These are phyloP conservation scores for Brienomyrus brachyistius DNA, from an alignment of 2,113 vertebrate genomes.

Conservation along the genomic window DNA sequence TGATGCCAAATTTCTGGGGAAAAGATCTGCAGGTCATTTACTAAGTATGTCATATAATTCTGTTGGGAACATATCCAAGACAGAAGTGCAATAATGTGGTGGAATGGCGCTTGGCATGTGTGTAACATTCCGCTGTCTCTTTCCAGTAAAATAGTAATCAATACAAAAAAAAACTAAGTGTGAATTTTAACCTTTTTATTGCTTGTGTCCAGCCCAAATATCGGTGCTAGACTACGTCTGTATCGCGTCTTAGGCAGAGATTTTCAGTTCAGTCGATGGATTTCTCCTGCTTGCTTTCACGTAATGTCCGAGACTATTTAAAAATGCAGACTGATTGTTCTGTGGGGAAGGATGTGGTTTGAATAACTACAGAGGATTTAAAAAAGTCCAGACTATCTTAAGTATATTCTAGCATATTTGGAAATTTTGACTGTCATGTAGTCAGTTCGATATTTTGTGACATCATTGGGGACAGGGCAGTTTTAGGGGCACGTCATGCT, in stretches of 20 bases:
- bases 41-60: background rate
- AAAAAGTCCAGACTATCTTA: background rate
- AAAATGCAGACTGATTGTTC: background rate
- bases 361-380: background rate
- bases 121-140: background rate
- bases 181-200: background rate
- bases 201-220: background rate
- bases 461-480: background rate
- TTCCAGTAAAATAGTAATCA: background rate
- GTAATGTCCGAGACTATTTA: background rate
- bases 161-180: background rate
- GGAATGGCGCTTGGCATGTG: background rate
- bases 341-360: background rate
- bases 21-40: background rate
- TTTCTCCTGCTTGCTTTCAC: background rate
- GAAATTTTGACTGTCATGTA: background rate
- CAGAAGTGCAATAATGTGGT: background rate
- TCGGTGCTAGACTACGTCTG: background rate
- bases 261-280: background rate
- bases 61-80: background rate
- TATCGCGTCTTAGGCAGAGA: background rate
- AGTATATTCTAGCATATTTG: background rate
- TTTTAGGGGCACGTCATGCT: background rate
- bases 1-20: background rate
- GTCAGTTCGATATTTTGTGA: background rate